phyloP scores from a whole-genome alignment of 2,797 vertebrate species.

The Strix occidentalis region DNA sequence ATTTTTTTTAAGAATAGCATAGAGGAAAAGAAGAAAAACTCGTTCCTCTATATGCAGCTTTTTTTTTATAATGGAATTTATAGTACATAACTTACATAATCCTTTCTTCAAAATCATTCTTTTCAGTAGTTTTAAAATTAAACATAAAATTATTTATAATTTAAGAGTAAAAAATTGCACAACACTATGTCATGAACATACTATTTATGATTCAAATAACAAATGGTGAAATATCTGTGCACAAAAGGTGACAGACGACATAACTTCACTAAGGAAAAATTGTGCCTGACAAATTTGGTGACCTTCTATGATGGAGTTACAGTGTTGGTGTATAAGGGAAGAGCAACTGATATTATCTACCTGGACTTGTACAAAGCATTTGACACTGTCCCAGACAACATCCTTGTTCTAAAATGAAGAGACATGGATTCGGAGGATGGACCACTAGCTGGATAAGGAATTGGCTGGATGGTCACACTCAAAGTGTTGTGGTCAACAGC shows the following conservation, averaged over 20 bases:
- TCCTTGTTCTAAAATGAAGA: not conserved
- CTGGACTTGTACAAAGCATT: not conserved
- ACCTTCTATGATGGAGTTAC: fast-evolving
- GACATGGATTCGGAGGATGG: not conserved
- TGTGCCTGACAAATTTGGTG: not conserved
- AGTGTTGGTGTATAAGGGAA: not conserved
- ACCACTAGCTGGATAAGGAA: not conserved
- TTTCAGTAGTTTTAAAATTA: not conserved
- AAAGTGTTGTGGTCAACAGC: not conserved
- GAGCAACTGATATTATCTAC: not conserved
- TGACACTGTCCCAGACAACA: not conserved
- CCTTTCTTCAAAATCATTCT: not conserved
- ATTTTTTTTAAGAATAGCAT: not conserved
- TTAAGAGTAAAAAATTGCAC: not conserved
- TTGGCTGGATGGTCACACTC: not conserved
- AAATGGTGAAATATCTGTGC: not conserved
- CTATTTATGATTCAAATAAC: not conserved
- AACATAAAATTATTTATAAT: not conserved
- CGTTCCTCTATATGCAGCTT: not conserved
- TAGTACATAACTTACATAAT: not conserved
- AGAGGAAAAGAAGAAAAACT: not conserved
- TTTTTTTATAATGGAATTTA: not conserved
- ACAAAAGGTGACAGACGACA: not conserved
- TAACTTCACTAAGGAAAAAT: not conserved
- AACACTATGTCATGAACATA: not conserved